Percentiles rank a stretch among this genome's conserved stretches.
These are phyloP conservation scores for Hippocampus kuda DNA, from an alignment of 2,797 vertebrate species.

Conservation along the genomic window DNA sequence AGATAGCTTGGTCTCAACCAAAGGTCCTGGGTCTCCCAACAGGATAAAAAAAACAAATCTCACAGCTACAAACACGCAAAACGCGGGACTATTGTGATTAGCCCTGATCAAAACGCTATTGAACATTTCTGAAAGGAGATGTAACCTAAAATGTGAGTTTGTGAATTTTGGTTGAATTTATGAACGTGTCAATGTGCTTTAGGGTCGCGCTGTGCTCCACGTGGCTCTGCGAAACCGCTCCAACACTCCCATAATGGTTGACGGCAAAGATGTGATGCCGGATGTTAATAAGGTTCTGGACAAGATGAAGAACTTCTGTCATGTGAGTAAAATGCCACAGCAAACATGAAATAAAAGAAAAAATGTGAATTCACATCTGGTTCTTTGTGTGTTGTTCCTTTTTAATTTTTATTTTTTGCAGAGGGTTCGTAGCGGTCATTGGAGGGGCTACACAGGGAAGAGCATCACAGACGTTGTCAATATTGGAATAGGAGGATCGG, in stretches of 20 bases:
- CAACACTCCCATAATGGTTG: constrained; percentile 76
- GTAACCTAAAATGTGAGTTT: background rate
- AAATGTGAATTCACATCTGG: background rate
- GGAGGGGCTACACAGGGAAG: constrained; percentile 92
- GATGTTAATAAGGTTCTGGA: constrained; percentile 90
- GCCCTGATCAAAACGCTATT: background rate
- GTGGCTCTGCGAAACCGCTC: constrained; percentile 91
- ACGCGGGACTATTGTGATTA: background rate
- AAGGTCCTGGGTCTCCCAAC: too few relatives aligned
- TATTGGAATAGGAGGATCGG: constrained; percentile 91
- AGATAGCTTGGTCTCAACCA: too few relatives aligned
- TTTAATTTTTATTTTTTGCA: constrained; percentile 32
- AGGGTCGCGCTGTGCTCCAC: constrained; percentile 92
- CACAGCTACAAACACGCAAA: too few relatives aligned
- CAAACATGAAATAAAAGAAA: background rate
- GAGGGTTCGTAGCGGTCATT: constrained; percentile 87
- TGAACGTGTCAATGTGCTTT: background rate
- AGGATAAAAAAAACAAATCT: too few relatives aligned
- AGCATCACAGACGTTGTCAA: constrained; percentile 93
- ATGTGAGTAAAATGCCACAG: constrained; percentile 62
- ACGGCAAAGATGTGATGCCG: constrained; percentile 88
- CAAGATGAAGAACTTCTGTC: constrained; percentile 94
- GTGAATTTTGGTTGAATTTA: background rate
- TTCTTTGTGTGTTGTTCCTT: background rate
- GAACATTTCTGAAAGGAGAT: background rate